These are phyloP conservation scores for Hippocampus kuda DNA, from an alignment of 2,797 vertebrate genomes.

Conservation along the genomic window DNA sequence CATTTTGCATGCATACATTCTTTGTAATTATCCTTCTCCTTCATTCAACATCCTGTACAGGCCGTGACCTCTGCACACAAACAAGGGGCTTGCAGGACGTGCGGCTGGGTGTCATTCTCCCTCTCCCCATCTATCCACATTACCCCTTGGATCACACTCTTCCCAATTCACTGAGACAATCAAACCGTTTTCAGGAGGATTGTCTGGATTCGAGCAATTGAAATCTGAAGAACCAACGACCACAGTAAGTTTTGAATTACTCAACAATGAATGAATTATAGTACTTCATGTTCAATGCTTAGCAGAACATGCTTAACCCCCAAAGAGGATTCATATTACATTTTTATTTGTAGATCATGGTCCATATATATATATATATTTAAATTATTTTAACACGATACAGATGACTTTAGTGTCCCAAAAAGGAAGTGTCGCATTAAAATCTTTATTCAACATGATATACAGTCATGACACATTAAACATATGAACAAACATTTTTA, in stretches of 20 bases:
- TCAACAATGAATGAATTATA: background rate
- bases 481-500: no score
- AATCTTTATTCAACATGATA: no score
- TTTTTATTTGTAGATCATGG: background rate
- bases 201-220: background rate
- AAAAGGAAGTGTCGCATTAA: no score
- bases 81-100: background rate
- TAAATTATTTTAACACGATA: no score
- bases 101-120: background rate
- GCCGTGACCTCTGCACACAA: background rate
- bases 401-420: no score
- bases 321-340: background rate
- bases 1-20: slow-evolving; percentile 27
- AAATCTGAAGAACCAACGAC: background rate
- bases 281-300: background rate
- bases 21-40: slow-evolving; percentile 60
- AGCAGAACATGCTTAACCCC: background rate
- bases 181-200: background rate
- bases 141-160: background rate
- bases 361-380: no score
- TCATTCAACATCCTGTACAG: background rate
- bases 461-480: no score
- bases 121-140: background rate
- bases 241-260: slow-evolving; percentile 32
- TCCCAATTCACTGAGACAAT: background rate